Evolutionary conservation across 2,113 vertebrate genomes (phyloP), one percentile per base, ranked within the genome.

Genomic region (Cynocephalus volans): DNA sequence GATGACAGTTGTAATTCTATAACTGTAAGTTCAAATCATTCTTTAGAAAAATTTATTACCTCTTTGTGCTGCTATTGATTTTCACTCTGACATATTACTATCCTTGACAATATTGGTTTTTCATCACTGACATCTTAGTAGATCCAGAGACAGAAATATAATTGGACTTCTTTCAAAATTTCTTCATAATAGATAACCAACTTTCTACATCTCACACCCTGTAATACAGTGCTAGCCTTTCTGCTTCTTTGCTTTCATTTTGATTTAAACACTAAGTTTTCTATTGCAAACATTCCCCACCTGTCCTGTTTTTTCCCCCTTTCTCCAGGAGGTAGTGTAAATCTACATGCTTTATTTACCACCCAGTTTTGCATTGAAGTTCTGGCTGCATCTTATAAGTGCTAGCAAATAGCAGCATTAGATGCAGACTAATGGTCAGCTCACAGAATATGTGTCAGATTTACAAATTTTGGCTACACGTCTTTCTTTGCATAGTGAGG

Each of bases 31-130:
- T 88, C 13, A 69, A 93, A 45, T 64, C 24, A 89, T 83, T 96
- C 60, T 95, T 95, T 87, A 92, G 82, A 95, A 89, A 95, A 97
- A 95, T 36, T 19, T 87, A 95, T 95, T 96, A 89, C 33, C 19
- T 65, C 93, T 94, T 64, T 60, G 52, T 85, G 69, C 58, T 91
- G 79, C 82, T 98, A 96, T 75, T 96, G 96, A 98, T 95, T 97
- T 95, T 93, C 36, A 94, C 52, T 33, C 69, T 95, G 79, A 95
- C 70, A 85, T 84, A 95, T 76, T 95, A 90, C 41, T 83, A 72
- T 92, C 50, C 54, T 93, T 96, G 89, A 93, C 72, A 81, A 81
- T 93, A 92, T 73, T 75, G 80, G 79, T 92, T 96, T 97, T 93
- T 87, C 58, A 95, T 76, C 70, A 77, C n/a, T 90, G 92, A 92